Base-by-base conservation (phyloP, 2,888 invertebrate species). In the Catocala fraxini region DNA sequence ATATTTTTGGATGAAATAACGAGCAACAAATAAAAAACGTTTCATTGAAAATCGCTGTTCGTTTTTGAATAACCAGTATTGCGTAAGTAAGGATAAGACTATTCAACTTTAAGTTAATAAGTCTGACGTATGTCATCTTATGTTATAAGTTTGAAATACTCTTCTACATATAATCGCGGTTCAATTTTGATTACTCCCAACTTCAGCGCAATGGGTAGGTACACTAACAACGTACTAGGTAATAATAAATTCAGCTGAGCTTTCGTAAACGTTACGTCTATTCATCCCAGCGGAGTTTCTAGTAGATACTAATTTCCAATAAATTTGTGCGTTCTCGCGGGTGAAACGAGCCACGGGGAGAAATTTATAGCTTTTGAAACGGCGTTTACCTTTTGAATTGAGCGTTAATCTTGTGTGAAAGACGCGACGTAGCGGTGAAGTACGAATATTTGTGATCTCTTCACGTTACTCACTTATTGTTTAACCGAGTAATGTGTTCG, bases 401-500 rank as follows among this genome's bases (percentile, higher is more conserved):
- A 85, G 91, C 89, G 91, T 91, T 92, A 92, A 93, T 92, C 91
- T 92, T 90, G 89, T 90, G 91, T 92, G 88, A 92, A 91, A 89
- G 88, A 84, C 84, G 87, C 85, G 81, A 72, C 81, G 83, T 82
- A 79, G 76, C 69, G 75, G 77, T 80, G 80, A 86, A 85, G 86
- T 80, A 81, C 70, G 77, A 73, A 77, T 72, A 77, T 79, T 80
- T 78, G 79, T 74, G 81, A 85, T 84, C 82, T 79, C 75, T 75
- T 59, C 63, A 47, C 48, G 57, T 53, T 56, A 65, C 52, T 46
- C 57, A 62, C 52, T 65, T 60, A 69, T 72, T 76, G 70, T 76
- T 70, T 68, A 63, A 67, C 59, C 63, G 55, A 57, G 55, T 63
- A 65, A 66, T 39, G 35, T 39, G n/a, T 25, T 45, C 47, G 34